Evolutionary conservation across 30 jellyfish, hydroid and myxozoan species (phyloP), one percentile per base, ranked within the genome.

Genomic region (Turritopsis rubra): DNA sequence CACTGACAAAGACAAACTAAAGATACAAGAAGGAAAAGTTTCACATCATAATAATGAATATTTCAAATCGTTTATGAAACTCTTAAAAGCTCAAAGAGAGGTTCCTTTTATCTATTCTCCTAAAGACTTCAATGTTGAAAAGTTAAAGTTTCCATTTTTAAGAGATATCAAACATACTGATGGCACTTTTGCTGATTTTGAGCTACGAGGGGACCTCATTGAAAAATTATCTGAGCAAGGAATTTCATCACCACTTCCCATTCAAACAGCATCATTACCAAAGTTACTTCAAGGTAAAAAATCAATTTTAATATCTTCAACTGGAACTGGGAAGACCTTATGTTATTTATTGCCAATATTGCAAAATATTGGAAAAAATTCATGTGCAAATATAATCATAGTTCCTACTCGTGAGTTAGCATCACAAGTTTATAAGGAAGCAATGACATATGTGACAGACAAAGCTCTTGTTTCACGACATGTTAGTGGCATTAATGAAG

Each of bases 371-470:
- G 92, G 89, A 72, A 30, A 71, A 52, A 27, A 22, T 13, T 73
- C 83, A 17, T 85, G 99, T 81, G 53, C 89, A 65, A 88, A 88
- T 65, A 76, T 93, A 1, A 85, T 93, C 8, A 84, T 85, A 28
- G 99, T 93, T 8, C 99, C 99, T 24, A 84, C 99, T 27, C 66
- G 99, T 28, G 99, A 93, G 54, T 89, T 93, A 17, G 99, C 99
- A 30, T 93, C 93, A 52, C 99, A 93, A 85, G 84, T 93, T 30
- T 85, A 93, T 72, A 80, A 86, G 24, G 97, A 87, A 71, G 71
- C 28, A 5, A 17, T 82, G 0, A 82, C 65, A 71, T 82, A 82
- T 54, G 71, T 82, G 28, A 23, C 75, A 21, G 86, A 82, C 41
- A 54, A 31, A 23, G n/a, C 28, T 72, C 53, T 65, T 25, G 88